These are phyloP conservation scores for Cecidostiba fungosa DNA, from an alignment of 2,888 invertebrate genomes.

Conservation along the genomic window DNA sequence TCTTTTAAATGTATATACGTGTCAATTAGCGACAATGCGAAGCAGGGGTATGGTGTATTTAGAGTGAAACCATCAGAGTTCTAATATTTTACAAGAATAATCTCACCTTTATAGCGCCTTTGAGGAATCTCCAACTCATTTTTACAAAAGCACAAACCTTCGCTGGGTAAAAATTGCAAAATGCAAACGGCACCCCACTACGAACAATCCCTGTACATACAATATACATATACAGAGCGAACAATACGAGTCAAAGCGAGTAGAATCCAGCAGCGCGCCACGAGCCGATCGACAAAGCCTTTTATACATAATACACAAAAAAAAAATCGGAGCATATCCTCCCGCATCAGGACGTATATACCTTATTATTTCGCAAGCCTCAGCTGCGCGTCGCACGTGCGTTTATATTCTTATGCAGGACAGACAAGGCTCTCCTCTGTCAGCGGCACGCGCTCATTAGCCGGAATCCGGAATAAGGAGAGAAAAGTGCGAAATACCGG, in stretches of 20 bases:
- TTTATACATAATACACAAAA: background rate
- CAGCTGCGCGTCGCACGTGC: conserved; percentile 37
- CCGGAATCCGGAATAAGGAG: background rate
- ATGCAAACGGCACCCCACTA: too few relatives aligned
- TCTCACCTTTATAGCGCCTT: background rate
- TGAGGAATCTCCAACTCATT: too few relatives aligned
- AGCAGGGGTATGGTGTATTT: background rate
- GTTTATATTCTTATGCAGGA: background rate
- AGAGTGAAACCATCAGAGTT: background rate
- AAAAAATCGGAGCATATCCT: background rate
- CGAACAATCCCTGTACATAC: too few relatives aligned
- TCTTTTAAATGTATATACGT: background rate
- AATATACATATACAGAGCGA: background rate
- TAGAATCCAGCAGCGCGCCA: background rate
- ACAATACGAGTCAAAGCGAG: background rate
- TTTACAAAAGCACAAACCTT: too few relatives aligned
- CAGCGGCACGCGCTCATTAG: conserved; percentile 80
- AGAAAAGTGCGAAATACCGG: background rate
- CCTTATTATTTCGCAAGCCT: conserved; percentile 24
- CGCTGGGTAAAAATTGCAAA: too few relatives aligned
- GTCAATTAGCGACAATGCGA: conserved; percentile 28
- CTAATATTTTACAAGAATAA: background rate
- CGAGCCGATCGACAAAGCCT: conserved; percentile 8
- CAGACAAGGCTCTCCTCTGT: conserved; percentile 66
- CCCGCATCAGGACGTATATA: background rate